Base-by-base conservation (phyloP, 2,797 vertebrate genomes). In the Periparus ater region DNA sequence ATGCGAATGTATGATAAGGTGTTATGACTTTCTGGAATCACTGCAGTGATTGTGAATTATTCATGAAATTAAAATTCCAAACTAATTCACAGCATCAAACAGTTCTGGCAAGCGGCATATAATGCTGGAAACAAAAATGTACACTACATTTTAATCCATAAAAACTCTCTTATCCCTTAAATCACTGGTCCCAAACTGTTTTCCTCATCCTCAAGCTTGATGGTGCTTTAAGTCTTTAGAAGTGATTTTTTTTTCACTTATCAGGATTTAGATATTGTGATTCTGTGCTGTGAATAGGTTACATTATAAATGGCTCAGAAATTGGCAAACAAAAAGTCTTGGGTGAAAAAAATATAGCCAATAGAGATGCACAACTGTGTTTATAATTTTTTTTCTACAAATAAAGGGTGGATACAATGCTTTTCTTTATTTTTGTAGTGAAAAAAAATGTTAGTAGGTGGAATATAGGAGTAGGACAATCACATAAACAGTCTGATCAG, bases 41-140 rank as follows among this genome's bases (percentile, higher is more conserved):
- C 72, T 89, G 76, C 67, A 89, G 48, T 77, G 32, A 84, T 32
- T 71, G 58, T 96, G 89, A 96, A 94, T 97, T 94, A 95, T 96
- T 96, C 55, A 96, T 93, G 76, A 91, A 94, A 96, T 94, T 95
- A 95, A 67, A 91, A 96, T 89, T 86, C 82, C n/a, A 63, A 48
- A 54, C 81, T 88, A 94, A 96, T 75, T 96, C 87, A 81, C 66
- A 70, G 66, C 82, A 84, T 89, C 89, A 96, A 89, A 76, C 74
- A 77, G 36, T 89, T 88, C 61, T 89, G 87, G 87, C 79, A 94
- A 91, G 84, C 44, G 65, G 26, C 30, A 48, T 60, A 47, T 42
- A 81, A 83, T 75, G 36, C 30, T 63, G 32, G 79, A 91, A 91
- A 63, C 44, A 88, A 68, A 88, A 85, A 20, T 7, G n/a, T 47